Base-by-base conservation (phyloP, 1,140 invertebrate species). In the Coenobita brevimanus region DNA sequence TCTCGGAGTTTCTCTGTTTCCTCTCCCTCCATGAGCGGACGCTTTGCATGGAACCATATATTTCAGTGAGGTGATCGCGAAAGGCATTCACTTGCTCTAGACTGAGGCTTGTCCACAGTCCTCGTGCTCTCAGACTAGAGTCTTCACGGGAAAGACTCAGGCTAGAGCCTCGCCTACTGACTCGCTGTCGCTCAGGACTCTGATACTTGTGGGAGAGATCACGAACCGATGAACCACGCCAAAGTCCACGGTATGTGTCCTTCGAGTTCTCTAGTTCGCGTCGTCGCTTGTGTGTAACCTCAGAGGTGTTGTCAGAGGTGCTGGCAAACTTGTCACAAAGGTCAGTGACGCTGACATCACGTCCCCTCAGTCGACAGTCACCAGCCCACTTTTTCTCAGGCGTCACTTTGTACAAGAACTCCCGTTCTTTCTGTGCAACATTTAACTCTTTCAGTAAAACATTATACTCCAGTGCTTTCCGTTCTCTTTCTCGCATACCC, bases 331-430 rank as follows among this genome's bases (percentile, higher is more conserved):
- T 86, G 76, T 89, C 89, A 73, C 88, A 90, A 30, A 98, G 94
- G 93, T 98, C 96, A 92, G 97, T 96, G 0, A 98, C 96, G 0
- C 97, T 97, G 91, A 96, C 96, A 91, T 97, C 96, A 92, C 97
- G 97, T 60, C 95, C 95, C 91, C 95, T 94, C 69, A 99, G 92
- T 0, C 96, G 96, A 64, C 95, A 94, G 91, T 98, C 97, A 33
- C 94, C 95, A 62, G 62, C 43, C 90, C 90, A 90, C 57, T 87
- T 95, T 93, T 82, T 93, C 92, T 91, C 94, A 96, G 98, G 90
- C 95, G 94, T 41, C 95, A 94, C 30, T 94, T 94, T 89, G 92
- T 96, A 97, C 30, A 98, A 93, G 90, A 98, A 96, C 92, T 97
- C 96, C 83, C 97, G 96, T 91, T 97, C 96, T 88, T 94, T 95